Base-by-base conservation (phyloP, 2,888 invertebrate species). In the Hypselothyrea guttata region DNA sequence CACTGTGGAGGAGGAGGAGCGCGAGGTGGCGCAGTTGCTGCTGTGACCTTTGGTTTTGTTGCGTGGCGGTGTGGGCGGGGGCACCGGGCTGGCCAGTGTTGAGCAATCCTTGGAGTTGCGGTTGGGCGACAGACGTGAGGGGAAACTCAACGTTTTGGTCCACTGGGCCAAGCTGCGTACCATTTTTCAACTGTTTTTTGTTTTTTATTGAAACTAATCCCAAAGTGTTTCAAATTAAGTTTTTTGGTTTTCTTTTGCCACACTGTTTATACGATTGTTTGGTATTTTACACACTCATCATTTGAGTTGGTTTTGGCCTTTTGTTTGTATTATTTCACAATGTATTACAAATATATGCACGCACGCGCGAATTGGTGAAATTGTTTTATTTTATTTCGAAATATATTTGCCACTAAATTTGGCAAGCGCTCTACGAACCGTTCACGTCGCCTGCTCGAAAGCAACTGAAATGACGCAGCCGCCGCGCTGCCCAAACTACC, bases 141-240 rank as follows among this genome's bases (percentile, higher is more conserved):
- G 96, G 90, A 96, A 96, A 92, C 96, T 96, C 89, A 96, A 92
- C 79, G 96, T 96, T 92, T 96, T 96, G 91, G 96, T 96, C 96
- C 96, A 96, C 92, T 96, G 95, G 64, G 95, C 93, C 87, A 96
- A 91, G 91, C 95, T 96, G 83, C 96, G 95, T 90, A 96, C 96
- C 96, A 96, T 96, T 77, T 85, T 88, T 51, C 27, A 5, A 8
- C 22, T 47, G 16, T 34, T 45, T 42, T 7, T 34, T 48, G 66
- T 62, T 34, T 45, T 42, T 7, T 34, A 51, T 67, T 62, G 71
- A 81, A 76, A 81, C 61, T 74, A 75, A 70, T 76, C 61, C 68
- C 58, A 63, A 67, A 60, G 53, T 66, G 79, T 79, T 83, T 79
- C 83, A 71, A 68, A 34, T 49, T 16, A 22, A 41, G 44, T 38